Evolutionary conservation across 2,888 invertebrate species (phyloP).

Genomic region (Acrobasis suavella): DNA sequence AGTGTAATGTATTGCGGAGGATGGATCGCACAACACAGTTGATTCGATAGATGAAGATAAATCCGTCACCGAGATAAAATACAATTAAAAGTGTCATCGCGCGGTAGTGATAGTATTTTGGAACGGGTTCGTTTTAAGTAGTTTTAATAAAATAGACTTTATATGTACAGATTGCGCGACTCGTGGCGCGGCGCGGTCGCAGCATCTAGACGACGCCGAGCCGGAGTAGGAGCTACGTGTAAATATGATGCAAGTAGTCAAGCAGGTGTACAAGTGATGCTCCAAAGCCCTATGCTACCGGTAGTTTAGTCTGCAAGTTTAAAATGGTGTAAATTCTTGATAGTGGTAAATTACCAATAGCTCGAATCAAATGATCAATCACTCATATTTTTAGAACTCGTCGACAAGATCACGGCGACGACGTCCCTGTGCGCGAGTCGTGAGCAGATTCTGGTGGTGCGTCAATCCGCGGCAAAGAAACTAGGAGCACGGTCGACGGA

Average conservation of each 20-base stretch:
- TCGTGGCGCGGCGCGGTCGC: slow-evolving; percentile 63
- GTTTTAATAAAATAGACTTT: slow-evolving; percentile 47
- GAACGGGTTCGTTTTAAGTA: slow-evolving; percentile 50
- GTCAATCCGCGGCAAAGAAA: slow-evolving; percentile 47
- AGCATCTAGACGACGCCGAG: slow-evolving; percentile 70
- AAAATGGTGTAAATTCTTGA: too few species aligned
- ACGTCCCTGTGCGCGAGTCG: slow-evolving; percentile 62
- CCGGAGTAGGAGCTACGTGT: slow-evolving; percentile 59
- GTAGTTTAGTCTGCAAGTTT: too few species aligned
- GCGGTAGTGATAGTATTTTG: slow-evolving; percentile 71
- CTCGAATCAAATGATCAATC: too few species aligned
- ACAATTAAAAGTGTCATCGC: slow-evolving; percentile 57
- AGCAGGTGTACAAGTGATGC: slow-evolving; percentile 52
- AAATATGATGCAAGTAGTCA: slow-evolving; percentile 39
- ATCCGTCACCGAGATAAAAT: slow-evolving; percentile 64
- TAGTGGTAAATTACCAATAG: too few species aligned
- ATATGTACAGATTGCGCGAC: slow-evolving; percentile 63
- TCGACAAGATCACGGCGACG: slow-evolving; percentile 55
- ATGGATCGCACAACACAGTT: slow-evolving; percentile 69
- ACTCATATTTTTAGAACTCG: too few species aligned
- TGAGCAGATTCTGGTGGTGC: slow-evolving; percentile 48
- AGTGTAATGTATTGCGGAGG: slow-evolving; percentile 65
- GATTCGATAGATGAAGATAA: slow-evolving; percentile 65
- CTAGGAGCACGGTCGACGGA: slow-evolving; percentile 67
- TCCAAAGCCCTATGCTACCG: slow-evolving; percentile 69